Evolutionary conservation across 2,113 vertebrate species (phyloP).

Genomic region (Plotosus lineatus): DNA sequence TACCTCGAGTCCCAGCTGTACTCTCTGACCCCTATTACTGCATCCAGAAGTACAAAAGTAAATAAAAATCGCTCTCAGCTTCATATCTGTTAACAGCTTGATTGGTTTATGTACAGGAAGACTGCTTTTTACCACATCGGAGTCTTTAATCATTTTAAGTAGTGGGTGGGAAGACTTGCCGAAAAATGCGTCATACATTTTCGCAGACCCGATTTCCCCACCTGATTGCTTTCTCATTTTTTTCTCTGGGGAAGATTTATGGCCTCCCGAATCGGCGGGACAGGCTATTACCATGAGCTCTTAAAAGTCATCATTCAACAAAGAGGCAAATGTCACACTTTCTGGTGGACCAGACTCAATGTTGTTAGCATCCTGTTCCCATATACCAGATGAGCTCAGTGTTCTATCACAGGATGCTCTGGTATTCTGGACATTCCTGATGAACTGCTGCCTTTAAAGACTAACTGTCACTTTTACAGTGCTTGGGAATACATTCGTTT

Average conservation of each 20-base stretch:
- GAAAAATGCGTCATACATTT: conserved; percentile 46
- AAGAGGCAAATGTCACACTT: conserved; percentile 58
- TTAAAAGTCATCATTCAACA: conserved; percentile 76
- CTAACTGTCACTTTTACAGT: conserved; percentile 1
- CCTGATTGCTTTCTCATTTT: conserved; percentile 75
- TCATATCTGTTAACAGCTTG: conserved; percentile 60
- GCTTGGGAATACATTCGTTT: background rate
- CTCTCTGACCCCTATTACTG: conserved; percentile 35
- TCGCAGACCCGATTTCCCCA: conserved; percentile 60
- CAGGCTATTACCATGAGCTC: conserved; percentile 76
- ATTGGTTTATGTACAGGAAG: conserved; percentile 54
- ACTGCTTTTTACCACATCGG: conserved; percentile 51
- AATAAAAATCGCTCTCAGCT: conserved; percentile 59
- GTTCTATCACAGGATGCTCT: conserved; percentile 11
- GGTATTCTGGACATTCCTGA: background rate
- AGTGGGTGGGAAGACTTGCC: conserved; percentile 49
- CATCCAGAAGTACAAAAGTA: conserved; percentile 58
- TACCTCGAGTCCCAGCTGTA: conserved; percentile 29
- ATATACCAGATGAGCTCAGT: background rate
- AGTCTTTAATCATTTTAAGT: conserved; percentile 70
- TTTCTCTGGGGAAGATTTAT: conserved; percentile 71
- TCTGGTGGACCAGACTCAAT: conserved; percentile 37
- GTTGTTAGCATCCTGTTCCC: conserved; percentile 38
- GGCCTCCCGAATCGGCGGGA: conserved; percentile 68
- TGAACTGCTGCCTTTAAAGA: conserved; percentile 11